These are phyloP conservation scores for Alces alces DNA, from an alignment of 2,113 vertebrate species.

Conservation along the genomic window DNA sequence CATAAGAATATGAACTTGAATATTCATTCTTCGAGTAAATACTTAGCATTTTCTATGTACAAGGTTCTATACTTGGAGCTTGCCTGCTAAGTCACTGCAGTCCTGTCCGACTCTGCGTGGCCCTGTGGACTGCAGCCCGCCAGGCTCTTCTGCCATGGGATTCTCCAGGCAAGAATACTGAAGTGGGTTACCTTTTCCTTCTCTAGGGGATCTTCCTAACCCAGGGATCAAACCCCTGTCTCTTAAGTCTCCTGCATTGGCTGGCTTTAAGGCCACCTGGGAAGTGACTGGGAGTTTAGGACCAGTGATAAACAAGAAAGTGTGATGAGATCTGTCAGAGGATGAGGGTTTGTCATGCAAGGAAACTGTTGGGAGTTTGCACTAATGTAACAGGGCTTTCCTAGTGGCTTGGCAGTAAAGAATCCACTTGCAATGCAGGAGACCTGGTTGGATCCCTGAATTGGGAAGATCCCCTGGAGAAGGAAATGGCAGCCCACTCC, in stretches of 20 bases:
- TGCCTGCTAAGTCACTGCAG: background rate
- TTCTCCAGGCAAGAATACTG: background rate
- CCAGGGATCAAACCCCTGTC: background rate
- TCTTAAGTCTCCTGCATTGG: background rate
- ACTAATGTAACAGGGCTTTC: background rate
- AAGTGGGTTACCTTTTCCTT: background rate
- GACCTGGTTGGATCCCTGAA: background rate
- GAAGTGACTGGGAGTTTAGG: background rate
- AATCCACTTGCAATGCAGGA: background rate
- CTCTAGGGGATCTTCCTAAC: background rate
- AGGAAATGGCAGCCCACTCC: background rate
- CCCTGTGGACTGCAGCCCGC: fast-evolving
- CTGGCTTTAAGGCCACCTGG: background rate
- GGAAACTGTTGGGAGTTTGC: background rate
- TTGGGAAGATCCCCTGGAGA: background rate
- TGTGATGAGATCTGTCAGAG: background rate
- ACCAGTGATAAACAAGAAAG: background rate
- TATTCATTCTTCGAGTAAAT: background rate
- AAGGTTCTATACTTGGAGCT: background rate
- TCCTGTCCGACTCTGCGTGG: background rate
- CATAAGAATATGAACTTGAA: background rate
- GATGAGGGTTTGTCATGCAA: background rate
- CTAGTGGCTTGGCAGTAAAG: background rate
- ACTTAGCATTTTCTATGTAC: background rate
- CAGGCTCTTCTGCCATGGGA: background rate